Evolutionary conservation across 2,888 invertebrate genomes (phyloP), one percentile per base, ranked within the genome.

Genomic region (Netelia melanura): DNA sequence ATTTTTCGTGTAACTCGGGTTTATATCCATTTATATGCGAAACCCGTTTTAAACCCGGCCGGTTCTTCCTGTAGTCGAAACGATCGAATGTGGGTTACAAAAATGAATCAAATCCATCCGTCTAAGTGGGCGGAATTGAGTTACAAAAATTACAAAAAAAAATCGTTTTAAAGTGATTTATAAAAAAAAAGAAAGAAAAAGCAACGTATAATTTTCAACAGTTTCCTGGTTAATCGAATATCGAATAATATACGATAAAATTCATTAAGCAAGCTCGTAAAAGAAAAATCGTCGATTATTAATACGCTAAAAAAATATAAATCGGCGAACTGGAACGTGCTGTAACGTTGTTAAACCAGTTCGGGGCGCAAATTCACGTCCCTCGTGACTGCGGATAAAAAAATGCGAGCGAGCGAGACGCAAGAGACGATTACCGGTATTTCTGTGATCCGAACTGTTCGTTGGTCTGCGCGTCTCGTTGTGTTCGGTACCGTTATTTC

Each of bases 401-500:
- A 38, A 38, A 80, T 61, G 61, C 17, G 70, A 38, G 64, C 62
- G 76, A 76, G 44, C 70, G 43, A 62, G 70, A 83, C 72, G 65
- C 65, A 68, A 56, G 70, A 38, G 14, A 75, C 48, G 76, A 77
- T 79, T 88, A 88, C 88, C 88, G 89, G 90, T 89, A 90, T 88
- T 88, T 88, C 76, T 79, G 38, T 6, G 89, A 88, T 89, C 80
- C 86, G 83, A 88, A 85, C 87, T 81, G 82, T 83, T 78, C 62
- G 44, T 58, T 44, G 14, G 43, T 67, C 70, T 61, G 71, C 78
- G 68, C 65, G 30, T 81, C 80, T 76, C 68, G 81, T 79, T 81
- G 87, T 87, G 83, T 84, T 82, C 72, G 87, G 87, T 90, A 89
- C 93, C 93, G 93, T 93, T 93, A 93, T 92, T 93, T 92, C 88